Conservation (phyloP, 2,797 vertebrate genomes). For the Atherinosoma microstoma region DNA sequence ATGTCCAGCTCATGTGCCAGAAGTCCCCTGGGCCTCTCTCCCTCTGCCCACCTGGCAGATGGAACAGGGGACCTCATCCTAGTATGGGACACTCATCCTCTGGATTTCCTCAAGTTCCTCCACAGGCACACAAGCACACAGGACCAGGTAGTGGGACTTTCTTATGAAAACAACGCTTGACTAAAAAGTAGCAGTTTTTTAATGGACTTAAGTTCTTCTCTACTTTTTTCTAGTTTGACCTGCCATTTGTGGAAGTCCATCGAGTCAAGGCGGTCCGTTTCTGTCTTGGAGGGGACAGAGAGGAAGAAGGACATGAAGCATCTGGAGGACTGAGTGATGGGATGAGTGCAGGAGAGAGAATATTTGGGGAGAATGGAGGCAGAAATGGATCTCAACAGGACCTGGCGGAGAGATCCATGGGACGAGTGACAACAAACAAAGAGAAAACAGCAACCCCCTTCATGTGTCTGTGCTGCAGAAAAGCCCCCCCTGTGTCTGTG, state of each 20-base stretch:
- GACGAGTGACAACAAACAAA: constrained; percentile 10
- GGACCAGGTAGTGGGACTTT: constrained; percentile 81
- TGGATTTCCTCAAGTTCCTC: constrained; percentile 85
- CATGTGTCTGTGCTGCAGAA: constrained; percentile 77
- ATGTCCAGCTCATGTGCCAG: constrained; percentile 87
- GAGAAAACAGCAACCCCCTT: constrained; percentile 52
- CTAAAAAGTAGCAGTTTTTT: not conserved
- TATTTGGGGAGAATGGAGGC: constrained; percentile 34
- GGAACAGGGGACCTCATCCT: constrained; percentile 88
- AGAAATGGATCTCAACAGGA: constrained; percentile 71
- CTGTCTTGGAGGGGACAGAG: constrained; percentile 61
- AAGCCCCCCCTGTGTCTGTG: constrained; percentile 75
- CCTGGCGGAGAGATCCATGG: constrained; percentile 47
- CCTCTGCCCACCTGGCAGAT: constrained; percentile 87
- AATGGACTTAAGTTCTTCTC: not conserved
- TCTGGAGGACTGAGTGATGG: constrained; percentile 1
- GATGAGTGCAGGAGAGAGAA: constrained; percentile 37
- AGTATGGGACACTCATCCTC: constrained; percentile 81
- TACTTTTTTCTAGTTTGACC: constrained; percentile 80
- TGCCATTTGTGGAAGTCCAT: constrained; percentile 88
- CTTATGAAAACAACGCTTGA: not conserved
- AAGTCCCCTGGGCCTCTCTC: constrained; percentile 87
- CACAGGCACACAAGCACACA: constrained; percentile 85
- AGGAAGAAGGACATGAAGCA: constrained; percentile 47
- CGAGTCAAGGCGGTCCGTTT: constrained; percentile 85